These are phyloP conservation scores for Nerophis ophidion DNA, from an alignment of 2,113 vertebrate genomes.

Conservation along the genomic window DNA sequence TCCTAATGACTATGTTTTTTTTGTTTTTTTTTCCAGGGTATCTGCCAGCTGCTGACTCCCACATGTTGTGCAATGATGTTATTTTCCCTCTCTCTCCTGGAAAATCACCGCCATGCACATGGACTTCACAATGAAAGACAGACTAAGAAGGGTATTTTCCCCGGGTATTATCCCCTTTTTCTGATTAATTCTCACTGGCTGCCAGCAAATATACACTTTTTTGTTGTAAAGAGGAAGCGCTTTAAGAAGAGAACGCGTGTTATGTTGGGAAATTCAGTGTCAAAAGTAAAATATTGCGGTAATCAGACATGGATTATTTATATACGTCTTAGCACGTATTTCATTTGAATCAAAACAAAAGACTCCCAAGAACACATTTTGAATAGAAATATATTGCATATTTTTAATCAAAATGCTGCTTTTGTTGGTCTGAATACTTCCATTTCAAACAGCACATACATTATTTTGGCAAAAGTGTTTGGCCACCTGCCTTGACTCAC, in stretches of 20 bases:
- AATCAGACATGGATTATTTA: not conserved
- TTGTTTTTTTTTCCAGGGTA: not conserved
- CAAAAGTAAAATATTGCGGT: not conserved
- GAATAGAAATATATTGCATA: no score
- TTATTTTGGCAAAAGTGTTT: no score
- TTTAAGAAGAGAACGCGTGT: not conserved
- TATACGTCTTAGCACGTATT: not conserved
- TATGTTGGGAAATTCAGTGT: not conserved
- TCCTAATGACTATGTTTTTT: not conserved
- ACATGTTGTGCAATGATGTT: slow-evolving; percentile 11
- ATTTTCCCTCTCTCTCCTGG: not conserved
- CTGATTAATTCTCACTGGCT: slow-evolving; percentile 15
- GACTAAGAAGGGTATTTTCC: slow-evolving; percentile 12
- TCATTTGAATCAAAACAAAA: not conserved
- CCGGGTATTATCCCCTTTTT: slow-evolving; percentile 6
- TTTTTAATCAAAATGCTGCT: no score
- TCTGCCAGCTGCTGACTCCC: not conserved
- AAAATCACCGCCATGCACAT: not conserved
- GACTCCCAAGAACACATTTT: no score
- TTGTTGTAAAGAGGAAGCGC: not conserved
- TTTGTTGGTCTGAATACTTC: no score
- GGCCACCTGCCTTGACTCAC: no score
- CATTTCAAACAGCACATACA: no score
- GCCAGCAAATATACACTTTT: slow-evolving; percentile 11
- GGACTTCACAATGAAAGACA: not conserved